These are phyloP conservation scores for Holcopasites calliopsidis DNA, from an alignment of 1,140 invertebrate species.

Conservation along the genomic window DNA sequence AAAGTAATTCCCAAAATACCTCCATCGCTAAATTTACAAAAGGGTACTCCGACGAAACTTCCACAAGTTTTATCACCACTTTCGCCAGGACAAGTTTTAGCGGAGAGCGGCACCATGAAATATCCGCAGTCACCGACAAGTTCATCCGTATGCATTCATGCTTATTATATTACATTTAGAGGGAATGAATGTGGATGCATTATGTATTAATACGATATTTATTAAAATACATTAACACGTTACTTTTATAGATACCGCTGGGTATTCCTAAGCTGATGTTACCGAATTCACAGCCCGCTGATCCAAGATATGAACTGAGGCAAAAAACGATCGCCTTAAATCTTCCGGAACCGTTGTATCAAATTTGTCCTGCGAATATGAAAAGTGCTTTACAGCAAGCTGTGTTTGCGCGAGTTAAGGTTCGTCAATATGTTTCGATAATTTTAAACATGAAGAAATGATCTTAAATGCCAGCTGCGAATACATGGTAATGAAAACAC, in stretches of 20 bases:
- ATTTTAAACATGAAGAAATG: neutral
- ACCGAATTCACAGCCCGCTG: neutral
- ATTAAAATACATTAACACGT: neutral
- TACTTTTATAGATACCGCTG: constrained; percentile 1
- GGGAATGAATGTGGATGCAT: neutral
- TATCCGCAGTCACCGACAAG: neutral
- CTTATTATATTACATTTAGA: neutral
- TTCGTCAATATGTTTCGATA: constrained; percentile 42
- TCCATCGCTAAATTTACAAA: neutral
- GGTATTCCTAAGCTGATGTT: neutral
- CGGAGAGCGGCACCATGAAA: neutral
- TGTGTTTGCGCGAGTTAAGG: constrained; percentile 67
- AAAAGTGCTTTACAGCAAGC: constrained; percentile 32
- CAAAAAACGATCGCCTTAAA: constrained; percentile 30
- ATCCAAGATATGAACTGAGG: constrained; percentile 58
- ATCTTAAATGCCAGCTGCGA: neutral
- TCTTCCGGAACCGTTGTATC: constrained; percentile 60
- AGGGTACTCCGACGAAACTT: neutral
- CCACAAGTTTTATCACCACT: constrained; percentile 30
- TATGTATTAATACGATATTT: neutral
- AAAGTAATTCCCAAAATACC: constrained; percentile 20
- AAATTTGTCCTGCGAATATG: constrained; percentile 35
- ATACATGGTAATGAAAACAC: neutral
- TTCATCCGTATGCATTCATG: neutral
- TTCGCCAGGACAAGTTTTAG: constrained; percentile 38